Conservation (phyloP, 2,113 vertebrate genomes). For the Rana temporaria region DNA sequence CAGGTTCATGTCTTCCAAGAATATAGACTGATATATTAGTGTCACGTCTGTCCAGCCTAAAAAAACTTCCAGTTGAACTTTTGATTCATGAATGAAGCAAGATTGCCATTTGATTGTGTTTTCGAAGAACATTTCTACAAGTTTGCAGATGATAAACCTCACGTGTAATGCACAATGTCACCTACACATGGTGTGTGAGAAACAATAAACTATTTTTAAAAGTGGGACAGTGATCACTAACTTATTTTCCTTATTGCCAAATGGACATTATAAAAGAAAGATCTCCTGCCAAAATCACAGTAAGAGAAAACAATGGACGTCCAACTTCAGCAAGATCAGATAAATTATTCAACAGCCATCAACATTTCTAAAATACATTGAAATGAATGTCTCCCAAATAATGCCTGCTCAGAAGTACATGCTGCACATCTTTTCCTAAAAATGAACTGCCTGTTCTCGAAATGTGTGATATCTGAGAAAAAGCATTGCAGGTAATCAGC, state of each 20-base stretch:
- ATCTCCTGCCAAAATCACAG: slow-evolving; percentile 2
- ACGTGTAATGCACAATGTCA: not conserved
- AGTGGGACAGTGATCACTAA: not conserved
- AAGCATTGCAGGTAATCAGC: slow-evolving; percentile 7
- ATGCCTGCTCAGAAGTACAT: slow-evolving; percentile 9
- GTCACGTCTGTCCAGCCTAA: slow-evolving; percentile 6
- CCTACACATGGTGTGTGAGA: not conserved
- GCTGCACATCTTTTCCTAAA: slow-evolving; percentile 9
- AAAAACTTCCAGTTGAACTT: slow-evolving; percentile 22
- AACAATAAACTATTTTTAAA: not conserved
- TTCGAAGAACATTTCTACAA: slow-evolving; percentile 37
- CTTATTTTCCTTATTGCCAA: not conserved
- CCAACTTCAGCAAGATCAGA: slow-evolving; percentile 8
- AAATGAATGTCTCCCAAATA: slow-evolving; percentile 35
- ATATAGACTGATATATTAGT: slow-evolving; percentile 20
- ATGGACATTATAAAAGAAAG: slow-evolving; percentile 2
- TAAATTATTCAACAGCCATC: slow-evolving; percentile 31
- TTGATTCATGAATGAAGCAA: slow-evolving; percentile 17
- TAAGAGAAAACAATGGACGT: slow-evolving; percentile 18
- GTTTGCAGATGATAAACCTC: not conserved
- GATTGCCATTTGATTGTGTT: not conserved
- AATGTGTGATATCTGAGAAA: slow-evolving; percentile 11
- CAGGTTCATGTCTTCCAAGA: slow-evolving; percentile 47
- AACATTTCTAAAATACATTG: slow-evolving; percentile 16
- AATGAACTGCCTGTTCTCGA: slow-evolving; percentile 16